Conservation (phyloP, 1,140 invertebrate species). For the Eulimnadia texana region DNA sequence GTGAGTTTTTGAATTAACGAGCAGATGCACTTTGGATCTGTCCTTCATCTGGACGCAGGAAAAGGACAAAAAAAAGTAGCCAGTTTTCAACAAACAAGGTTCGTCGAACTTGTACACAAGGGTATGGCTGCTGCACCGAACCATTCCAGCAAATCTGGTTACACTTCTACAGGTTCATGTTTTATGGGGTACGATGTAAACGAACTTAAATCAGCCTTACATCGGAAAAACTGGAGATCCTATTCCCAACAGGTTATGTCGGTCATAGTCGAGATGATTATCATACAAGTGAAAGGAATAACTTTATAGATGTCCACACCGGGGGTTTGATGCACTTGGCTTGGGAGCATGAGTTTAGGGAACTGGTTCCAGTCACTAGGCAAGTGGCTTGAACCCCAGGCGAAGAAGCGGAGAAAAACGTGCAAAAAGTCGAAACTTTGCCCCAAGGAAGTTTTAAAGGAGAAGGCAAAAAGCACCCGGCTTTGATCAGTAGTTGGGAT, state of each 20-base stretch:
- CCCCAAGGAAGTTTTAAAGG: not conserved
- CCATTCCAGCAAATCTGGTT: too few relatives aligned
- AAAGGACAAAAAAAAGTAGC: not conserved
- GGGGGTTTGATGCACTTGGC: not conserved
- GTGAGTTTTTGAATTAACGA: not conserved
- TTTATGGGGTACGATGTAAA: too few relatives aligned
- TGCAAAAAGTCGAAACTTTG: not conserved
- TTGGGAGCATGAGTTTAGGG: not conserved
- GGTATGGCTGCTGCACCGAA: too few relatives aligned
- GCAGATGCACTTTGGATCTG: not conserved
- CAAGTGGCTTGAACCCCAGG: not conserved
- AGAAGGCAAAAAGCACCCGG: not conserved
- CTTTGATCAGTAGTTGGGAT: not conserved
- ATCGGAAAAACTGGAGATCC: too few relatives aligned
- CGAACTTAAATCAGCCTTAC: too few relatives aligned
- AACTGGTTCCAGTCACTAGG: not conserved
- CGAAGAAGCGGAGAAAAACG: not conserved
- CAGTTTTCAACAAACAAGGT: not conserved
- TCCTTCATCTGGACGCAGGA: not conserved
- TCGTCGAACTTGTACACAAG: not conserved
- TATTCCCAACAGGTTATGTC: not conserved
- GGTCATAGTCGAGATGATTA: not conserved
- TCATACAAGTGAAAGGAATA: not conserved
- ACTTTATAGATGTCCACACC: too few relatives aligned
- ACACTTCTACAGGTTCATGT: too few relatives aligned